Evolutionary conservation across 1,140 invertebrate species (phyloP).

Genomic region (Triops cancriformis): DNA sequence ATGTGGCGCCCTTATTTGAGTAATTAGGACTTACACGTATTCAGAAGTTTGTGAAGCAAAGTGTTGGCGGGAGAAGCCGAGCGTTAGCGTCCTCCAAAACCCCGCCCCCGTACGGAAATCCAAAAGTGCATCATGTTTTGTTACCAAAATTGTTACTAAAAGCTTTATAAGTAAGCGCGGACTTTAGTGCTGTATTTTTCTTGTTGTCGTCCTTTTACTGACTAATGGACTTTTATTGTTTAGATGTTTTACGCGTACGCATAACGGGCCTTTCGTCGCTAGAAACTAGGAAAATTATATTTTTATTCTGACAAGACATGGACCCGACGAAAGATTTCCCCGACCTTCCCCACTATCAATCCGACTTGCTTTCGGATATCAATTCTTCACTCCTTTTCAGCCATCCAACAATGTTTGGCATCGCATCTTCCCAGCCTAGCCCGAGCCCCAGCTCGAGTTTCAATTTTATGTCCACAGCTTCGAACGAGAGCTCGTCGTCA

Average conservation of each 20-base stretch:
- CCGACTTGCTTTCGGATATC: neutral
- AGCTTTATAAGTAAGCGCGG: neutral
- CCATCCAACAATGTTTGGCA: neutral
- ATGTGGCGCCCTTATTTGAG: neutral
- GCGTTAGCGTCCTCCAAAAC: constrained; percentile 4
- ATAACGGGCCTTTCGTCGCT: no score
- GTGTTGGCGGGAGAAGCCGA: constrained; percentile 11
- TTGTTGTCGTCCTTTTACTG: neutral
- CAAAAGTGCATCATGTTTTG: constrained; percentile 14
- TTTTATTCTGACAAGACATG: neutral
- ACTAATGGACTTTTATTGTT: no score
- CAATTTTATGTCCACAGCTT: neutral
- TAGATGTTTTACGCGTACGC: no score
- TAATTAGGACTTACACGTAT: neutral
- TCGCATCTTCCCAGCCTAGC: neutral
- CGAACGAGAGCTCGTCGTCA: neutral
- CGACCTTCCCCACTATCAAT: neutral
- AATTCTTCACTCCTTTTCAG: neutral
- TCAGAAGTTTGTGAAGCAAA: neutral
- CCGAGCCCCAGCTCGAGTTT: neutral
- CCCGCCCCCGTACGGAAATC: constrained; percentile 3
- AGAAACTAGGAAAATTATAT: no score
- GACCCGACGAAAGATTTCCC: neutral
- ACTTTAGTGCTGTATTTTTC: neutral
- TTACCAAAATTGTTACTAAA: neutral